A percentile compares a stretch with the other conserved stretches of the same genome.
These are phyloP conservation scores for Diploptera punctata DNA, from an alignment of 2,888 invertebrate species.

Conservation along the genomic window DNA sequence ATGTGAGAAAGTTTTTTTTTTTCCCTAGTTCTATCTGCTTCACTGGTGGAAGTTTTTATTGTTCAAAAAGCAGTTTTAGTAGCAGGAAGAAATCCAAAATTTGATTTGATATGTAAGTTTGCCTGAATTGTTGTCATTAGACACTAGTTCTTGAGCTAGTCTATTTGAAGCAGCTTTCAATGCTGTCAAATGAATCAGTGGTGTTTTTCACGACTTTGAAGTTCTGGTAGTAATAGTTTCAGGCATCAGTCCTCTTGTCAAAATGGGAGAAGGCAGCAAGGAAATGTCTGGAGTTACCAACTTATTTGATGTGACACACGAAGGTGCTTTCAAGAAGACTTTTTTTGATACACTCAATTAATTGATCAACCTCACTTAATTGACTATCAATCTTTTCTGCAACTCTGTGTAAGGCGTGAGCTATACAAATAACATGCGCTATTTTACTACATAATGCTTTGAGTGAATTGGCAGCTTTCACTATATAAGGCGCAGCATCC, in stretches of 20 bases:
- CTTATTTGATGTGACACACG: background rate
- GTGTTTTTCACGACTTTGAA: slow-evolving; percentile 7
- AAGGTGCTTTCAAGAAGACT: slow-evolving; percentile 1
- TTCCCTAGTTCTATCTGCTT: too few species aligned
- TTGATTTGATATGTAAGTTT: background rate
- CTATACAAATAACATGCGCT: too few species aligned
- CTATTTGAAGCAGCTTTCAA: background rate
- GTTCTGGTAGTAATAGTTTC: slow-evolving; percentile 14
- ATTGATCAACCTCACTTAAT: too few species aligned
- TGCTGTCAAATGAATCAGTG: slow-evolving; percentile 18
- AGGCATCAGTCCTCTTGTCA: slow-evolving; percentile 15
- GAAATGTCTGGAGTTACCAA: slow-evolving; percentile 7
- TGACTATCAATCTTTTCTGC: background rate
- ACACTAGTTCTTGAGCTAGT: slow-evolving; percentile 1
- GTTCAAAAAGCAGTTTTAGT: slow-evolving; percentile 1
- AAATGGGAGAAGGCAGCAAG: slow-evolving; percentile 17
- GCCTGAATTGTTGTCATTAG: background rate
- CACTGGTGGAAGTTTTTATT: background rate
- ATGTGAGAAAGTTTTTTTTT: too few species aligned
- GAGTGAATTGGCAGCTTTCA: too few species aligned
- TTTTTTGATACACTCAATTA: background rate
- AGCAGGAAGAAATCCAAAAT: background rate
- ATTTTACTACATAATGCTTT: too few species aligned
- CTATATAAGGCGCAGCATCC: too few species aligned
- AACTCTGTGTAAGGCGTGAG: too few species aligned